Evolutionary conservation across 2,113 vertebrate genomes (phyloP).

Genomic region (Aix galericulata): DNA sequence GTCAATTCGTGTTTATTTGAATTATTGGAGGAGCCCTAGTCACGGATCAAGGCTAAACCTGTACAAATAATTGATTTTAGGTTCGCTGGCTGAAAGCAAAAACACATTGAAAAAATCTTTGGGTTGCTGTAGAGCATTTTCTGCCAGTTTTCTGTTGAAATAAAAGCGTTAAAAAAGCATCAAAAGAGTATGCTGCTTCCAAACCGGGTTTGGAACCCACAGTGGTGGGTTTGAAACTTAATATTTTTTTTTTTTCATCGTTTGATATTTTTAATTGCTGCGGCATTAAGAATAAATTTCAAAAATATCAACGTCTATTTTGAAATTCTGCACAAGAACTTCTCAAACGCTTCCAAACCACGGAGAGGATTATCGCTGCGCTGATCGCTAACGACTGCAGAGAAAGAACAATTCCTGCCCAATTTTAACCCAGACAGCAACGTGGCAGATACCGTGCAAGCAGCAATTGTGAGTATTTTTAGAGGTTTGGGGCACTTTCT

Average conservation of each 20-base stretch:
- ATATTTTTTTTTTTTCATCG: background rate
- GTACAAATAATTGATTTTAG: slow-evolving; percentile 46
- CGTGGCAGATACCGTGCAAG: background rate
- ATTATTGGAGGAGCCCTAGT: slow-evolving; percentile 14
- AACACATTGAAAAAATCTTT: background rate
- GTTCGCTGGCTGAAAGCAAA: slow-evolving; percentile 29
- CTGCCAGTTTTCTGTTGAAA: background rate
- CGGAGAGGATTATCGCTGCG: background rate
- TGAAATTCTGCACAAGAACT: background rate
- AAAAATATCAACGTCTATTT: background rate
- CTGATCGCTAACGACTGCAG: background rate
- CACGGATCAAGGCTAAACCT: slow-evolving; percentile 20
- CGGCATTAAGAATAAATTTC: rapidly evolving
- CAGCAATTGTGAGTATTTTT: background rate
- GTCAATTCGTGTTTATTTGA: slow-evolving; percentile 38
- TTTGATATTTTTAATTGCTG: background rate
- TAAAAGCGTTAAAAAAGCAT: background rate
- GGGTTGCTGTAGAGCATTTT: background rate
- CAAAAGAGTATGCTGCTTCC: background rate
- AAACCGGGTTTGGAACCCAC: too few relatives aligned
- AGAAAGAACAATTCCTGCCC: background rate
- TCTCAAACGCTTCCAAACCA: background rate
- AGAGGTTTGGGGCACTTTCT: background rate
- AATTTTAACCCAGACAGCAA: background rate
- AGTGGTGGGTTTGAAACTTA: background rate